A percentile compares a stretch with the other conserved stretches of the same genome.
phyloP scores from a whole-genome alignment of 1,140 invertebrate genomes.

The Formica exsecta region DNA sequence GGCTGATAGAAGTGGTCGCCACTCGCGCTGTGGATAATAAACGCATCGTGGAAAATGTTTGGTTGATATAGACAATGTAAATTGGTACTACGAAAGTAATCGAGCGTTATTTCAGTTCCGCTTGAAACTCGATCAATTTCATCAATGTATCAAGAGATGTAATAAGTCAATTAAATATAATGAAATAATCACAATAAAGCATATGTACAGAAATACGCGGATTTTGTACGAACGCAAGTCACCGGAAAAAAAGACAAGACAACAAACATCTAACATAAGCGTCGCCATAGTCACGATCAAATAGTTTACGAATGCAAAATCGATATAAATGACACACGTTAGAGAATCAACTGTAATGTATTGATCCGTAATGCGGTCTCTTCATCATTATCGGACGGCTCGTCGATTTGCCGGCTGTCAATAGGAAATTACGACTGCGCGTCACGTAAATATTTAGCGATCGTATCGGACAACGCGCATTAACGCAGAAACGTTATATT shows the following conservation, averaged over 20 bases:
- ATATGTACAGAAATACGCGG: neutral
- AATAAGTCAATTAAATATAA: neutral
- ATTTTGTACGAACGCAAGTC: neutral
- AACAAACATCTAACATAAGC: neutral
- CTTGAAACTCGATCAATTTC: neutral
- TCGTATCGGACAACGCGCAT: constrained; percentile 42
- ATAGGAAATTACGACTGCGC: constrained; percentile 57
- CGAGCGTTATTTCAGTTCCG: constrained; percentile 10
- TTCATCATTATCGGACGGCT: constrained; percentile 46
- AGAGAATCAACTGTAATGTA: constrained; percentile 39
- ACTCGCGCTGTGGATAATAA: constrained; percentile 16
- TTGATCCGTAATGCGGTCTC: constrained; percentile 53
- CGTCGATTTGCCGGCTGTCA: constrained; percentile 57
- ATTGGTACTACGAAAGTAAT: constrained; percentile 15
- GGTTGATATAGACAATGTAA: neutral
- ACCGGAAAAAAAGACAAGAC: neutral
- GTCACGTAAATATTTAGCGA: constrained; percentile 61
- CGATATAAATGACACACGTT: constrained; percentile 25
- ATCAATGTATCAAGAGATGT: neutral
- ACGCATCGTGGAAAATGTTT: constrained; percentile 30
- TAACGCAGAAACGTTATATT: constrained; percentile 22
- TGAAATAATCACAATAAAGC: neutral
- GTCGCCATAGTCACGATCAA: neutral
- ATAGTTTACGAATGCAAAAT: neutral
- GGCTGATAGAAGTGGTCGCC: constrained; percentile 4